These are phyloP conservation scores for Cataglyphis livida DNA, from an alignment of 2,888 invertebrate genomes.

Conservation along the genomic window DNA sequence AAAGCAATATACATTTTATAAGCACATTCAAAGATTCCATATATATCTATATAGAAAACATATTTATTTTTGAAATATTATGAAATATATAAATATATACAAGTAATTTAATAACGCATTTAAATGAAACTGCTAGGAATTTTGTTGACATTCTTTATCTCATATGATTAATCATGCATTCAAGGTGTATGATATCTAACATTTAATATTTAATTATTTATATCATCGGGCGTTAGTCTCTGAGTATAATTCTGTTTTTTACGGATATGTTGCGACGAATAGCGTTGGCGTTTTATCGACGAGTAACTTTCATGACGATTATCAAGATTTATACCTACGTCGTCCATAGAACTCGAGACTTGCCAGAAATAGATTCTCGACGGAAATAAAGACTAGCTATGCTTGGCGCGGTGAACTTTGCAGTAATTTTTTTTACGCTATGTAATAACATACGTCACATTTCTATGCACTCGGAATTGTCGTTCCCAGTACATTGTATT, in stretches of 20 bases:
- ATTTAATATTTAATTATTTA: conserved; percentile 26
- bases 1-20: background rate
- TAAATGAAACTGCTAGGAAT: background rate
- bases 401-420: conserved; percentile 46
- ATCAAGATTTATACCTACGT: conserved; percentile 41
- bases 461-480: conserved; percentile 17
- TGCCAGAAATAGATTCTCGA: conserved; percentile 31
- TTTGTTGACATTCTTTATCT: conserved; percentile 2
- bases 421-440: conserved; percentile 26
- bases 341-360: conserved; percentile 47
- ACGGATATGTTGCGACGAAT: background rate
- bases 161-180: background rate
- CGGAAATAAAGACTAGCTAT: conserved; percentile 50
- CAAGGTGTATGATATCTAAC: background rate
- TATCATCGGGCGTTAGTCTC: background rate
- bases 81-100: background rate
- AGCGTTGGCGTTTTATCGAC: background rate
- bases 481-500: conserved; percentile 10
- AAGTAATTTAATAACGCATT: background rate
- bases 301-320: conserved; percentile 34
- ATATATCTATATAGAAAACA: background rate
- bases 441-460: conserved; percentile 42
- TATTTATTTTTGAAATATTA: conserved; percentile 1
- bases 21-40: background rate
- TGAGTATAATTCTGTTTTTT: background rate